Evolutionary conservation across 2,888 invertebrate species (phyloP).

Genomic region (Rhorus exstirpatorius): DNA sequence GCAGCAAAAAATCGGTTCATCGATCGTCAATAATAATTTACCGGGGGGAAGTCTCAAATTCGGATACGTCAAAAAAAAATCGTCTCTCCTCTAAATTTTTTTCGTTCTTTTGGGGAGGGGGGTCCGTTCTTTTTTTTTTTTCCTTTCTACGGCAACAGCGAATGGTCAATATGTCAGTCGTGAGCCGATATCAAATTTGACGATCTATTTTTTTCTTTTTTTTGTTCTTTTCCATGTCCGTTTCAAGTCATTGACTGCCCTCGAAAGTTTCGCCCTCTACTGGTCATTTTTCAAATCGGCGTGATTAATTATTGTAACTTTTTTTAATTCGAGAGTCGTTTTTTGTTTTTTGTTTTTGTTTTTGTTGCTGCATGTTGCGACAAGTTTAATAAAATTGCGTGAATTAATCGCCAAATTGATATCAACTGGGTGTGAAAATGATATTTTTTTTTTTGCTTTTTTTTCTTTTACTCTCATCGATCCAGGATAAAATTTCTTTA

Average conservation of each 20-base stretch:
- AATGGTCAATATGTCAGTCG: too few relatives aligned
- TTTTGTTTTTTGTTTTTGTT: not conserved
- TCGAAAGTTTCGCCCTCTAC: not conserved
- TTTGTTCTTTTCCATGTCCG: not conserved
- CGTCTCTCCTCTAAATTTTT: conserved; percentile 29
- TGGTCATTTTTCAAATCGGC: not conserved
- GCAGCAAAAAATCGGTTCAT: conserved; percentile 22
- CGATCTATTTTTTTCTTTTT: not conserved
- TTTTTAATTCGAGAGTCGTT: not conserved
- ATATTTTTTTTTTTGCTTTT: conserved; percentile 31
- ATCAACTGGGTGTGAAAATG: conserved; percentile 18
- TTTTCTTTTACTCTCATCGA: conserved; percentile 69
- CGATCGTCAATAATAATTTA: conserved; percentile 17
- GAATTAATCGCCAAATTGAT: not conserved
- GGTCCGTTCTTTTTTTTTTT: conserved; percentile 25
- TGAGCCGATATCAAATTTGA: not conserved
- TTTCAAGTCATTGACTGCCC: not conserved
- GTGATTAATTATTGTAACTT: not conserved
- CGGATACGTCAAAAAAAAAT: conserved; percentile 50
- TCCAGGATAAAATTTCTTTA: conserved; percentile 85
- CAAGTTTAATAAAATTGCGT: conserved; percentile 18
- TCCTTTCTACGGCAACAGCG: not conserved
- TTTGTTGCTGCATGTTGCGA: not conserved
- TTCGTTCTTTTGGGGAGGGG: not conserved
- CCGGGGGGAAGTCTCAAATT: conserved; percentile 36